Evolutionary conservation across 2,888 invertebrate genomes (phyloP).

Genomic region (Theodoxus fluviatilis): DNA sequence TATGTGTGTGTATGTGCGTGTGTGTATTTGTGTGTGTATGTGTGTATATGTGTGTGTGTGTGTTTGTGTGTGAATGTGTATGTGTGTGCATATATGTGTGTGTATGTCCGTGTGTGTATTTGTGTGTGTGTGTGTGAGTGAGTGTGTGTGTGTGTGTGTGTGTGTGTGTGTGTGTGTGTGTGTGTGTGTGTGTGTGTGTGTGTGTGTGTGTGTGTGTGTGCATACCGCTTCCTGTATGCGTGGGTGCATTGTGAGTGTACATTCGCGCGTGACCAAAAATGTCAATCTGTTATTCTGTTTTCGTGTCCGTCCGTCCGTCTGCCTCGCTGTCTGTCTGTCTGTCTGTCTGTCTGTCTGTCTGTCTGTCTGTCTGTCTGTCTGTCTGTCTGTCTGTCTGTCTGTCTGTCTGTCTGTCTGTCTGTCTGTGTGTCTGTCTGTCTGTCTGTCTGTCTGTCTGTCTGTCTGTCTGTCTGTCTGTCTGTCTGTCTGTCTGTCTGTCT

Average conservation of each 20-base stretch:
- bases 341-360: not conserved
- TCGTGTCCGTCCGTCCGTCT: not conserved
- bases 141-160: slow-evolving; percentile 16
- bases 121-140: not conserved
- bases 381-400: slow-evolving; percentile 6
- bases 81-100: not conserved
- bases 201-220: not conserved
- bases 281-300: not conserved
- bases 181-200: slow-evolving; percentile 9
- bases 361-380: slow-evolving; percentile 1
- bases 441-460: not conserved
- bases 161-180: slow-evolving; percentile 19
- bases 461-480: slow-evolving; percentile 1
- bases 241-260: not conserved
- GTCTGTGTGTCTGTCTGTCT: slow-evolving; percentile 13
- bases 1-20: not conserved
- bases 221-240: not conserved
- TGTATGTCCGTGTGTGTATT: not conserved
- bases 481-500: slow-evolving; percentile 4
- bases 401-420: slow-evolving; percentile 4
- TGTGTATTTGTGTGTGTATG: not conserved
- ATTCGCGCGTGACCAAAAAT: not conserved
- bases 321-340: not conserved
- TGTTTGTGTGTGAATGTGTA: not conserved
- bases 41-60: not conserved